phyloP scores from a whole-genome alignment of 2,888 invertebrate species.

The Thera britannica region DNA sequence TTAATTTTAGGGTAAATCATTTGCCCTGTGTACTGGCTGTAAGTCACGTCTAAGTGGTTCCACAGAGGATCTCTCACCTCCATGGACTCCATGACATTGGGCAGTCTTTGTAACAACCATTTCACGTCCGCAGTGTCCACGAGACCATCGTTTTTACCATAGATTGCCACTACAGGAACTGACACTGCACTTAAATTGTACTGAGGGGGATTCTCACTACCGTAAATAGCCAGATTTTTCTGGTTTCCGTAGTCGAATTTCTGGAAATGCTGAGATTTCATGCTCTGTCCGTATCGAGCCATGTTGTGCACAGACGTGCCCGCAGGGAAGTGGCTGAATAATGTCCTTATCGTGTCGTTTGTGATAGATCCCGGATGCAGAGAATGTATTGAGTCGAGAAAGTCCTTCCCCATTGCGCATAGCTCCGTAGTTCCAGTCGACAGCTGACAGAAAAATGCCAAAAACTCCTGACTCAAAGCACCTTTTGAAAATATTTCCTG shows the following conservation, averaged over 20 bases:
- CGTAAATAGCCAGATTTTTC: slow-evolving; percentile 59
- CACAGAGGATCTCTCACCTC: slow-evolving; percentile 79
- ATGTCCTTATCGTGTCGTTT: slow-evolving; percentile 50
- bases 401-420: slow-evolving; percentile 48
- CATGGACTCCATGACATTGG: slow-evolving; percentile 82
- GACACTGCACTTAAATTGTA: slow-evolving; percentile 61
- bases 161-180: slow-evolving; percentile 60
- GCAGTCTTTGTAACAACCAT: slow-evolving; percentile 79
- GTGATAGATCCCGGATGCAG: slow-evolving; percentile 62
- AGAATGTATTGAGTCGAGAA: slow-evolving; percentile 52
- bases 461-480: slow-evolving; percentile 54
- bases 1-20: slow-evolving; percentile 63
- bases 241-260: slow-evolving; percentile 66
- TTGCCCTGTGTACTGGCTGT: slow-evolving; percentile 45
- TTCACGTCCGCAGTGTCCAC: slow-evolving; percentile 84
- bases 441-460: slow-evolving; percentile 61
- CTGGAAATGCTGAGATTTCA: slow-evolving; percentile 51
- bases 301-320: slow-evolving; percentile 64
- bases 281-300: slow-evolving; percentile 66
- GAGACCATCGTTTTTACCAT: slow-evolving; percentile 82
- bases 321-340: slow-evolving; percentile 65
- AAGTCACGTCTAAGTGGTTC: slow-evolving; percentile 50
- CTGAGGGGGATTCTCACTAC: slow-evolving; percentile 55
- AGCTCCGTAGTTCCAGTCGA: slow-evolving; percentile 48
- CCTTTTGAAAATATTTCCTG: slow-evolving; percentile 63